Conservation (phyloP, 2,113 vertebrate genomes). For the Passer domesticus region DNA sequence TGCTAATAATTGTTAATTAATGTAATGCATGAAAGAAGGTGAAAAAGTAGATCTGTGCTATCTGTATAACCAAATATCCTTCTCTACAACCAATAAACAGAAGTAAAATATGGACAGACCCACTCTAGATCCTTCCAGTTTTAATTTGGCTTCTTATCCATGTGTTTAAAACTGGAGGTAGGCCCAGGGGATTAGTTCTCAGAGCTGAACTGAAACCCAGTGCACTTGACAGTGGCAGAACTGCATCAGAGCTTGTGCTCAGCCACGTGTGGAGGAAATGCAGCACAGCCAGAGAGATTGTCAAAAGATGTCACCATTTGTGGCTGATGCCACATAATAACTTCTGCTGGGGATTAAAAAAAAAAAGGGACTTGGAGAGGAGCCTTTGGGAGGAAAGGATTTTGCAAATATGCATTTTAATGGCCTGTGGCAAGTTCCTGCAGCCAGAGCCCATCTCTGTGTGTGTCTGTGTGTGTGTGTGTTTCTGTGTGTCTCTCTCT, state of each 20-base stretch:
- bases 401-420: not conserved
- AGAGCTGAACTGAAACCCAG: not conserved
- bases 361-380: not conserved
- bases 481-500: too few relatives aligned
- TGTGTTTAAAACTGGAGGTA: not conserved
- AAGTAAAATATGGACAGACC: not conserved
- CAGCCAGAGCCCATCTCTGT: not conserved
- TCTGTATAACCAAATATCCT: not conserved
- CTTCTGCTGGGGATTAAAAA: not conserved
- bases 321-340: not conserved
- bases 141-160: not conserved
- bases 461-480: not conserved
- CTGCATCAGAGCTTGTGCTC: not conserved
- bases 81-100: not conserved
- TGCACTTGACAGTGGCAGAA: not conserved
- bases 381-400: not conserved
- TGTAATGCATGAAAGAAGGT: not conserved
- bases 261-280: slow-evolving; percentile 1
- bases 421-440: not conserved
- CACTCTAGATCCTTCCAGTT: not conserved
- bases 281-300: not conserved
- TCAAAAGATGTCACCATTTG: slow-evolving; percentile 21
- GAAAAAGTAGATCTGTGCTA: not conserved
- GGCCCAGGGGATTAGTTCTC: not conserved
- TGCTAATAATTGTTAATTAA: not conserved